These are phyloP conservation scores for Phalloptychus januarius DNA, from an alignment of 2,797 vertebrate genomes.

Conservation along the genomic window DNA sequence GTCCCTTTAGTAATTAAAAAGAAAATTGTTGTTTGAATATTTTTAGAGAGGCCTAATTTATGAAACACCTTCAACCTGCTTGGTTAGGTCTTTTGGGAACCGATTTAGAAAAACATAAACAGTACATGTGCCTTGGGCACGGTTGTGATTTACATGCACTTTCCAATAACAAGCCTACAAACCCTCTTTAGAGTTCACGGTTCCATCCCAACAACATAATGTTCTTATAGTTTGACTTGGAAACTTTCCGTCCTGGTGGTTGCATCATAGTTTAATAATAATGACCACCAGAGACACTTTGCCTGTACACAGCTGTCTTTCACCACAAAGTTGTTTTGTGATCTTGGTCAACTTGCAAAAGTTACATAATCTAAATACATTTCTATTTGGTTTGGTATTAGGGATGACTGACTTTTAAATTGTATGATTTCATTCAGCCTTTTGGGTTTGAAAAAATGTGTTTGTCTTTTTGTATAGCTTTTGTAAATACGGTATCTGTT, in stretches of 20 bases:
- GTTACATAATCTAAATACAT: neutral
- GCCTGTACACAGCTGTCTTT: constrained; percentile 1
- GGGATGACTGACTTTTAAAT: too few relatives aligned
- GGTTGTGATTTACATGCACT: constrained; percentile 29
- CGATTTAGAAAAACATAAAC: constrained; percentile 36
- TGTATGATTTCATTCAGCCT: too few relatives aligned
- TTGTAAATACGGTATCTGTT: too few relatives aligned
- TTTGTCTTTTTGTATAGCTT: too few relatives aligned
- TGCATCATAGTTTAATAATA: constrained; percentile 47
- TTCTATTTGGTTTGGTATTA: too few relatives aligned
- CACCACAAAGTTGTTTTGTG: neutral
- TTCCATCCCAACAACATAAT: constrained; percentile 8
- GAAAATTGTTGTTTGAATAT: constrained; percentile 43
- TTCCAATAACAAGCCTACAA: constrained; percentile 34
- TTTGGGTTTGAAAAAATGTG: too few relatives aligned
- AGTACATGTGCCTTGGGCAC: constrained; percentile 28
- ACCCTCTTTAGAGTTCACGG: constrained; percentile 40
- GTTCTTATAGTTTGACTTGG: neutral
- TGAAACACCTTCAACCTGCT: constrained; percentile 26
- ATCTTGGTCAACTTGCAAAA: constrained; percentile 12
- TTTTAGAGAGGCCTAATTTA: constrained; percentile 34
- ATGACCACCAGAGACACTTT: neutral
- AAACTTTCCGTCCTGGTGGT: constrained; percentile 39
- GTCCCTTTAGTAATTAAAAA: constrained; percentile 67
- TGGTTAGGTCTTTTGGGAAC: constrained; percentile 38